Evolutionary conservation across 2,113 vertebrate species (phyloP).

Genomic region (Tychaedon coryphoeus): DNA sequence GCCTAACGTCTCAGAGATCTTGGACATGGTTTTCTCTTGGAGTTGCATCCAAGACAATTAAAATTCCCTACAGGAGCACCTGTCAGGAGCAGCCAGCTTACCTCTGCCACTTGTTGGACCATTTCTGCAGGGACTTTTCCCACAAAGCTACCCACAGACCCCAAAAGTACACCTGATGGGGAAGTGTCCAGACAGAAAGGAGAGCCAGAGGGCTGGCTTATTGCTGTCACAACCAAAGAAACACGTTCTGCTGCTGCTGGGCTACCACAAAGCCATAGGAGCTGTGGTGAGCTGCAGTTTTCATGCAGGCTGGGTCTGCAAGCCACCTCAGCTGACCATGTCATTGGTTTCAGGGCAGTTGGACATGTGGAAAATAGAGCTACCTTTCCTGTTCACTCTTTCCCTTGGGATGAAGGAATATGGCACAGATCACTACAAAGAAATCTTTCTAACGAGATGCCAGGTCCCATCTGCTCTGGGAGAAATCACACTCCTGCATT

Average conservation of each 20-base stretch:
- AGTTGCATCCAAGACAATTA: neutral
- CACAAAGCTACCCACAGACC: neutral
- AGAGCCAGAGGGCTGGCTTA: neutral
- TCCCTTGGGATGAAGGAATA: neutral
- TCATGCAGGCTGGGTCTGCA: neutral
- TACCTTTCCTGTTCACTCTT: neutral
- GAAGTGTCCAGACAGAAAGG: neutral
- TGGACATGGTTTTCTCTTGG: neutral
- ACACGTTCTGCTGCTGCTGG: neutral
- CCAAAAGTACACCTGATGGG: neutral
- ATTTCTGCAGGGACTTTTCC: neutral
- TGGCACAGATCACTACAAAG: neutral
- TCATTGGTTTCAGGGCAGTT: neutral
- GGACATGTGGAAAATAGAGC: neutral
- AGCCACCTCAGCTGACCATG: neutral
- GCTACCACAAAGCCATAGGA: neutral
- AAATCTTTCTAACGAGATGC: constrained; percentile 23
- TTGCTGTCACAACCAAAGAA: neutral
- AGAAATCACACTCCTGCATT: constrained; percentile 23
- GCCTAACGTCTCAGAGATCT: neutral
- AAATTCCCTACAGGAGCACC: neutral
- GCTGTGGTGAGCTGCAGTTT: neutral
- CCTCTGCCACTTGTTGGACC: neutral
- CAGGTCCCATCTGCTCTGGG: constrained; percentile 5
- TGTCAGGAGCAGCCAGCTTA: neutral